Evolutionary conservation across 2,797 vertebrate species (phyloP), one percentile per base, ranked within the genome.

Genomic region (Meda fulgida): DNA sequence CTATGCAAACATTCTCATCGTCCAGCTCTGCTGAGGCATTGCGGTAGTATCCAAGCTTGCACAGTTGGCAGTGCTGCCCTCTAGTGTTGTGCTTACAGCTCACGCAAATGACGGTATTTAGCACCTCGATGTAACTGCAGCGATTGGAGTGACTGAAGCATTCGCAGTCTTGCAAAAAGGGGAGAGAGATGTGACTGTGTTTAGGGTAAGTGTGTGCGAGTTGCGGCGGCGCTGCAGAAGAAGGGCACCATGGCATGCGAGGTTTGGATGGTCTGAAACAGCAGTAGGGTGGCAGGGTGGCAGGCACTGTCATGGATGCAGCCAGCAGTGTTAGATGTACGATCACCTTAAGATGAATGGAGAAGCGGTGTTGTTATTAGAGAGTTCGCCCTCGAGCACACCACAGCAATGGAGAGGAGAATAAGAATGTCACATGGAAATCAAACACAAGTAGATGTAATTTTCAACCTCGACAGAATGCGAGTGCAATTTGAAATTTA

Each of bases 61-160:
- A 99, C 92, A 97, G 96, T 94, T 99, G 97, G 95, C 98, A 99
- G 97, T 99, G 98, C 95, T 98, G 98, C 94, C 98, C 98, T 96
- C 97, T 97, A 97, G 98, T 99, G 97, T 99, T 99, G 98, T 99
- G 98, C 95, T 98, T 99, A 97, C 98, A 99, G 97, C 97, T 97
- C 96, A 99, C 97, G 95, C 98, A 99, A 97, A 99, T 97, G 96
- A 98, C 97, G 93, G 96, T 96, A 94, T 98, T 97, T 95, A 99
- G 96, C 96, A 99, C 95, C 95, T 99, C 97, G 96, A 99, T 97
- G 97, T 98, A 99, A 97, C 97, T 99, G 98, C 98, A 99, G 93
- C 98, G 98, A 95, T 97, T 98, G 97, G 98, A 98, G 97, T 99
- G 98, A 96, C 97, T 95, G 95, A 97, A 98, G 97, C 98, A 99